A percentile compares a stretch with the other conserved stretches of the same genome.
These are phyloP conservation scores for Eospalax fontanierii DNA, from an alignment of 2,797 vertebrate genomes.

Conservation along the genomic window DNA sequence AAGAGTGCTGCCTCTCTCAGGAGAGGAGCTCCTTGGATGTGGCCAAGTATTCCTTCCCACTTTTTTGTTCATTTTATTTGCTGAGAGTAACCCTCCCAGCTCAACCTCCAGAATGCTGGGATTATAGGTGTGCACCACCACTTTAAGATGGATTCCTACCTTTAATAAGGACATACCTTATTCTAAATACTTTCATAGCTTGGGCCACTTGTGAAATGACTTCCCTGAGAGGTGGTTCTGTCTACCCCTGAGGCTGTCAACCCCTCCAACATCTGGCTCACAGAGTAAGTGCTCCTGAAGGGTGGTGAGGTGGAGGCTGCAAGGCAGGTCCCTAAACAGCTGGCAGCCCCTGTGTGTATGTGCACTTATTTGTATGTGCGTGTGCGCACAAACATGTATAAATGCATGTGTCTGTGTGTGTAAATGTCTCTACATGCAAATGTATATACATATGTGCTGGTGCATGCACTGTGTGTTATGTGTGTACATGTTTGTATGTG, in stretches of 20 bases:
- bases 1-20: fast-evolving
- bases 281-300: not conserved
- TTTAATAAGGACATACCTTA: not conserved
- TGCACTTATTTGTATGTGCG: not conserved
- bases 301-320: not conserved
- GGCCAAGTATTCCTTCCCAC: not conserved
- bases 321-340: not conserved
- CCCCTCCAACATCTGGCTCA: not conserved
- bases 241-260: too few relatives aligned
- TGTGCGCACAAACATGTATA: too few relatives aligned
- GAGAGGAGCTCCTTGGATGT: not conserved
- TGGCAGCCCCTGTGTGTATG: not conserved
- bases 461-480: too few relatives aligned
- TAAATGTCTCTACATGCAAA: too few relatives aligned
- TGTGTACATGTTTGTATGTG: not conserved
- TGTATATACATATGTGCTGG: too few relatives aligned
- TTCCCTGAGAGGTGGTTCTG: not conserved
- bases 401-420: too few relatives aligned
- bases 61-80: not conserved
- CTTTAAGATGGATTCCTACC: not conserved
- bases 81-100: too few relatives aligned
- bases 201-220: not conserved
- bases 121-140: not conserved
- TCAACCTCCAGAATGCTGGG: not conserved
- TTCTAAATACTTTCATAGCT: not conserved